phyloP scores from a whole-genome alignment of 2,113 vertebrate species.

The Cyphomyrus plagiostoma region DNA sequence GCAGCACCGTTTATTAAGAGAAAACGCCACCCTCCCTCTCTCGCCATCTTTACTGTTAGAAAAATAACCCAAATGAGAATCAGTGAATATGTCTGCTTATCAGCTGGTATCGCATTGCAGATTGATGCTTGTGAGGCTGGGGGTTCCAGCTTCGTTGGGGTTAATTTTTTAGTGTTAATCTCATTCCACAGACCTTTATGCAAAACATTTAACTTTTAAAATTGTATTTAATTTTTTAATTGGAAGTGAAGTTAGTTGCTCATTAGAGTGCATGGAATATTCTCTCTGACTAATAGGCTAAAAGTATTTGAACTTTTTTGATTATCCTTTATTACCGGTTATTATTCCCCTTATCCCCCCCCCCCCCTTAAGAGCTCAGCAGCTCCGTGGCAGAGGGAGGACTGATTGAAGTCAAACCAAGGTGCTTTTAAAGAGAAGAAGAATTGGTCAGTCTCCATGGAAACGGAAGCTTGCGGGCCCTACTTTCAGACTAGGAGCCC shows the following conservation, averaged over 20 bases:
- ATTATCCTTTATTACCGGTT: background rate
- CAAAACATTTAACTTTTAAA: background rate
- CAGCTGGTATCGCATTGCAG: background rate
- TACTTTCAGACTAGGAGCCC: background rate
- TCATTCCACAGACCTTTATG: background rate
- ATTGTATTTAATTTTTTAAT: background rate
- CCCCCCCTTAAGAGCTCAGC: background rate
- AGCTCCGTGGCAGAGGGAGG: background rate
- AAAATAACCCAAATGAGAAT: background rate
- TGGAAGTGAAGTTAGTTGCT: background rate
- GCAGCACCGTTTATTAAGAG: background rate
- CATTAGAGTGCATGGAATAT: slow-evolving; percentile 4
- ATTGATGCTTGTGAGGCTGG: background rate
- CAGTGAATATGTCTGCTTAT: background rate
- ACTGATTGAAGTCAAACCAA: background rate
- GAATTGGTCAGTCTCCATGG: background rate
- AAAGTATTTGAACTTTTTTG: background rate
- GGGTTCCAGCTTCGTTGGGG: background rate
- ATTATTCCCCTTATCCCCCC: background rate
- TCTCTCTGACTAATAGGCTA: background rate
- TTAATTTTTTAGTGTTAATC: slow-evolving; percentile 1
- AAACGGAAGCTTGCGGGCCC: background rate
- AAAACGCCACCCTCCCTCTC: background rate
- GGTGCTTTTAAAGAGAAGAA: background rate
- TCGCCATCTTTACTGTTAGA: background rate